phyloP scores from a whole-genome alignment of 1,140 invertebrate genomes.

The Zaprionus nigranus region DNA sequence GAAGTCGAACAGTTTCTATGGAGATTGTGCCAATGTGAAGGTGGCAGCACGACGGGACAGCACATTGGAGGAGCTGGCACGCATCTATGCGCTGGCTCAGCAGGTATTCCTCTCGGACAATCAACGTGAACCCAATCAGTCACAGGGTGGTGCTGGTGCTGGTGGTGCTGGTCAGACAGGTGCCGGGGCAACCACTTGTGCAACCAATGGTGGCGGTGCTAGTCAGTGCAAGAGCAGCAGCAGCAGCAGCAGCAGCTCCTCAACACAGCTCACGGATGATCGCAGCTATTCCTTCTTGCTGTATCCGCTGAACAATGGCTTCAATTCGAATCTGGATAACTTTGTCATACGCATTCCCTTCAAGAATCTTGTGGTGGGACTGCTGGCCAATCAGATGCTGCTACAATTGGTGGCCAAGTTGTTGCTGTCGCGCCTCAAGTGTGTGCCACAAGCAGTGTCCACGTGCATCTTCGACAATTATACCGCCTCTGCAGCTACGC shows the following conservation, averaged over 20 bases:
- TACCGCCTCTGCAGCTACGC: conserved; percentile 84
- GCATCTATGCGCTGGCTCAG: conserved; percentile 93
- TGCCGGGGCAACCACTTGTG: neutral
- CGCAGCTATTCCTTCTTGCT: conserved; percentile 95
- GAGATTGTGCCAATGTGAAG: conserved; percentile 96
- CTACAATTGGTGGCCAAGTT: conserved; percentile 95
- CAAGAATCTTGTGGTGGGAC: conserved; percentile 92
- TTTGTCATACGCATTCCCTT: conserved; percentile 94
- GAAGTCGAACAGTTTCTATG: conserved; percentile 96
- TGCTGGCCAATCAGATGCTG: conserved; percentile 95
- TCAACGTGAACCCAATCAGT: conserved; percentile 71
- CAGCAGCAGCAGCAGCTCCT: conserved; percentile 17
- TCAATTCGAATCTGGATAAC: conserved; percentile 91
- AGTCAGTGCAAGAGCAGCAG: conserved; percentile 27
- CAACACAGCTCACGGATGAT: conserved; percentile 87
- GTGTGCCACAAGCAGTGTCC: conserved; percentile 82
- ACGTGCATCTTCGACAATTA: conserved; percentile 83
- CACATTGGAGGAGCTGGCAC: conserved; percentile 91
- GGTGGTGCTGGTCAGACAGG: neutral
- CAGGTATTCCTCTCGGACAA: conserved; percentile 90
- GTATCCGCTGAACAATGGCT: conserved; percentile 91
- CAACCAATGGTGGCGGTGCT: neutral
- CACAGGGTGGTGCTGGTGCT: conserved; percentile 29
- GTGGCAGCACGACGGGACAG: conserved; percentile 95
- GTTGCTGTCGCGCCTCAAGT: conserved; percentile 89